Conservation (phyloP, 2,888 invertebrate genomes). For the Craniophora ligustri region DNA sequence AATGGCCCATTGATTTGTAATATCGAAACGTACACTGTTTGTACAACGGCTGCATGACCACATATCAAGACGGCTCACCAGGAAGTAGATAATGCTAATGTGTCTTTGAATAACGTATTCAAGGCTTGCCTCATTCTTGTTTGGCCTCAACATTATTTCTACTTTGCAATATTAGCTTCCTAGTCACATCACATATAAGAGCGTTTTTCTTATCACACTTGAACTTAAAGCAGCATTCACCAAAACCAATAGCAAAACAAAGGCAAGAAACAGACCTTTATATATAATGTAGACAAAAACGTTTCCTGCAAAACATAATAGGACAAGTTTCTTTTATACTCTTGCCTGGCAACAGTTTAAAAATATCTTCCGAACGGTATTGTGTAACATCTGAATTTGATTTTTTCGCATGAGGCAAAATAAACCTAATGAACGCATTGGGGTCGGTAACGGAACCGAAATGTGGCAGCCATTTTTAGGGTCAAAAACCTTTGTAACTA, state of each 20-base stretch:
- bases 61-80: constrained; percentile 76
- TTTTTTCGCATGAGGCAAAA: constrained; percentile 64
- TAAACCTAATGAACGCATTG: constrained; percentile 72
- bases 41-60: constrained; percentile 70
- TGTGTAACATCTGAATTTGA: constrained; percentile 73
- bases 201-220: constrained; percentile 53
- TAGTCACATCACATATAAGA: constrained; percentile 61
- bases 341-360: constrained; percentile 71
- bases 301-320: constrained; percentile 56
- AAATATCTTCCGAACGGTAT: constrained; percentile 69
- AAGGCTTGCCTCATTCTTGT: constrained; percentile 82
- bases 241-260: constrained; percentile 33
- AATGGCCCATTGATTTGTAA: constrained; percentile 66
- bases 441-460: constrained; percentile 73
- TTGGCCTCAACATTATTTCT: constrained; percentile 76
- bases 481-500: constrained; percentile 69
- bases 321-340: constrained; percentile 63
- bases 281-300: constrained; percentile 30
- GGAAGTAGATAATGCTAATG: constrained; percentile 86
- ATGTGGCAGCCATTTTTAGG: constrained; percentile 63
- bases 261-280: constrained; percentile 43
- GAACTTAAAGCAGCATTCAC: constrained; percentile 31
- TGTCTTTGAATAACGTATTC: constrained; percentile 85
- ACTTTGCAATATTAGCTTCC: constrained; percentile 78
- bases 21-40: constrained; percentile 62